Percentiles rank a stretch among this genome's conserved stretches.
Evolutionary conservation across 2,113 vertebrate genomes (phyloP).

Genomic region (Anarhynchus alexandrinus): DNA sequence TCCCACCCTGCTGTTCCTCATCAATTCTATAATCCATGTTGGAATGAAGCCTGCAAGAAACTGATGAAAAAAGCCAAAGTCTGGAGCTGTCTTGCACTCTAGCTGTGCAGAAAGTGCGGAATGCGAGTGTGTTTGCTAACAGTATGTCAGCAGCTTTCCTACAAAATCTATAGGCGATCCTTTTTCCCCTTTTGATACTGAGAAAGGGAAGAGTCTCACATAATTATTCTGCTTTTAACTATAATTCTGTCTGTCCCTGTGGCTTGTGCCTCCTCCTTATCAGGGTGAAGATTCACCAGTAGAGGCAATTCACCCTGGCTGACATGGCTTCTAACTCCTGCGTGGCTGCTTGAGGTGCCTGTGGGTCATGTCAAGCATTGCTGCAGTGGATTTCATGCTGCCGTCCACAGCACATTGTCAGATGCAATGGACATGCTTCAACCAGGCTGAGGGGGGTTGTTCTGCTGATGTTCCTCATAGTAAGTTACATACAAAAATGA

Average conservation of each 20-base stretch:
- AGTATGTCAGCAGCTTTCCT: neutral
- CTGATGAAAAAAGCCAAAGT: neutral
- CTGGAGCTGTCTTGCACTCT: neutral
- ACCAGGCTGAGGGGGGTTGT: neutral
- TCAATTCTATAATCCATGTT: neutral
- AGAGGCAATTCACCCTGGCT: neutral
- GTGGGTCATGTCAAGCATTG: neutral
- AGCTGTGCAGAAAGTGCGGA: neutral
- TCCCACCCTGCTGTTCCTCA: neutral
- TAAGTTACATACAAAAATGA: neutral
- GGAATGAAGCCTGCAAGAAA: neutral
- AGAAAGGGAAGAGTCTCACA: neutral
- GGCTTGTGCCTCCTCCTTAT: neutral
- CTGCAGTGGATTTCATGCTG: neutral
- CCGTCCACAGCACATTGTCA: neutral
- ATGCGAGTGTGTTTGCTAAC: neutral
- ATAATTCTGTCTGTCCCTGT: neutral
- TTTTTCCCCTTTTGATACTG: neutral
- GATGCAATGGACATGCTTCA: neutral
- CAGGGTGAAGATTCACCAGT: neutral
- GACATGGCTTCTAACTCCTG: neutral
- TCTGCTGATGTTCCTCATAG: neutral
- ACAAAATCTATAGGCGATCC: neutral
- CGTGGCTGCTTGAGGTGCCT: accelerated
- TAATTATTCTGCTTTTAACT: neutral